phyloP scores from a whole-genome alignment of 2,113 vertebrate genomes.

The Brienomyrus longianalis region DNA sequence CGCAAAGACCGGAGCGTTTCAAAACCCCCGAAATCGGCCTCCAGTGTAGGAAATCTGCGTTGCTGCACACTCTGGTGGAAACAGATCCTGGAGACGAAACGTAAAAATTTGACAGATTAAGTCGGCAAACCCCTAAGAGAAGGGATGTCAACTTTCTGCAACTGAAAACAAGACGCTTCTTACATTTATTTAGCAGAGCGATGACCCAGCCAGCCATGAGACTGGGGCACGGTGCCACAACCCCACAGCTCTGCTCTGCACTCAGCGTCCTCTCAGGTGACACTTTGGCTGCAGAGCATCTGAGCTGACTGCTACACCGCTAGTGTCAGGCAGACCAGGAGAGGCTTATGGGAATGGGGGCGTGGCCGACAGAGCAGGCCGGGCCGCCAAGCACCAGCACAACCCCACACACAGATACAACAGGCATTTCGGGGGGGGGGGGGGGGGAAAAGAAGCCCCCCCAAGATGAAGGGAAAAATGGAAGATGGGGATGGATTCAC shows the following conservation, averaged over 20 bases:
- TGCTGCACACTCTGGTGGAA: not conserved
- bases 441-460: conserved; percentile 17
- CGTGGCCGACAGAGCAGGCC: not conserved
- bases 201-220: not conserved
- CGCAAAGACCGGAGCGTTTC: not conserved
- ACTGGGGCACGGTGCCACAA: not conserved
- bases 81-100: not conserved
- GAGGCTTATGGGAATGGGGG: not conserved
- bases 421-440: not conserved
- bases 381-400: not conserved
- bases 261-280: not conserved
- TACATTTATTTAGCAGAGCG: not conserved
- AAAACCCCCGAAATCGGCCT: not conserved
- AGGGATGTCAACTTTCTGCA: not conserved
- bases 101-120: not conserved
- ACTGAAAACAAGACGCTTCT: not conserved
- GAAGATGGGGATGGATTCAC: not conserved
- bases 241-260: not conserved
- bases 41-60: not conserved
- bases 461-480: not conserved
- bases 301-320: not conserved
- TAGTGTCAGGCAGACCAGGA: not conserved
- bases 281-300: not conserved
- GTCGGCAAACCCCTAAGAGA: not conserved
- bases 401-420: not conserved